phyloP scores from a whole-genome alignment of 2,113 vertebrate genomes.

The Andinoacara biseriatus region DNA sequence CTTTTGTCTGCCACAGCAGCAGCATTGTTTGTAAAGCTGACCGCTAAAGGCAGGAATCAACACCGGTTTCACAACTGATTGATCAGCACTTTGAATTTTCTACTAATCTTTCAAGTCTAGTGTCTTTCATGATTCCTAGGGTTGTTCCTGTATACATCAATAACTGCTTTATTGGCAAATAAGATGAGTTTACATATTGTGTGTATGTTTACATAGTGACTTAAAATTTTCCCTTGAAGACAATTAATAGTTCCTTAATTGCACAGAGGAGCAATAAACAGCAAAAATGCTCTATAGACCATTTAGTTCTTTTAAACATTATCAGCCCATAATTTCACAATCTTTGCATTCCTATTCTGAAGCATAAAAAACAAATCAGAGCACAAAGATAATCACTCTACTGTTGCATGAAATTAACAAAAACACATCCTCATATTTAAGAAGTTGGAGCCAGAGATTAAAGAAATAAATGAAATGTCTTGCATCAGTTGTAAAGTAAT shows the following conservation, averaged over 20 bases:
- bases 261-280: neutral
- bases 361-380: neutral
- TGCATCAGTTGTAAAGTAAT: neutral
- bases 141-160: neutral
- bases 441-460: neutral
- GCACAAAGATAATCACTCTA: neutral
- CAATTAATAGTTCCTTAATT: neutral
- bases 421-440: neutral
- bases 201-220: neutral
- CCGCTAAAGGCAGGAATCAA: no score
- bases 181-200: neutral
- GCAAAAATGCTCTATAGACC: neutral
- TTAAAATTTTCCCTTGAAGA: neutral
- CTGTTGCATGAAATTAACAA: neutral
- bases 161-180: neutral
- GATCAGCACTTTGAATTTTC: neutral
- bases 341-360: neutral
- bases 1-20: constrained; percentile 46
- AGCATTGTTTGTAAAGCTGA: neutral
- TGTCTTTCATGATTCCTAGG: neutral
- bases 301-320: no score
- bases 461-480: neutral
- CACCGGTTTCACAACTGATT: neutral
- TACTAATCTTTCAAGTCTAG: neutral
- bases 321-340: no score